Evolutionary conservation across 2,113 vertebrate species (phyloP).

Genomic region (Peucedramus taeniatus): DNA sequence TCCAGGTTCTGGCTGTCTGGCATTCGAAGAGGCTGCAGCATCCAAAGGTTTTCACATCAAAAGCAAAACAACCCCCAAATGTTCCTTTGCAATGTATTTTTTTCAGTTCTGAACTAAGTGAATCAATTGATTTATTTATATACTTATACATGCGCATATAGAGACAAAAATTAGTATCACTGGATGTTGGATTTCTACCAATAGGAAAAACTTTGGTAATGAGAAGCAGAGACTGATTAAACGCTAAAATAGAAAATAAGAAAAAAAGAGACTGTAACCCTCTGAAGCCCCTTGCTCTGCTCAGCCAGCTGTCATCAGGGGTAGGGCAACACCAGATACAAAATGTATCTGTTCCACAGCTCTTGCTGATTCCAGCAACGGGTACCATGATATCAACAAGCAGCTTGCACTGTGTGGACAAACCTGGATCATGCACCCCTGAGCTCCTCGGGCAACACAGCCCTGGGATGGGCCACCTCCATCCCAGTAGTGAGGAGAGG

Average conservation of each 20-base stretch:
- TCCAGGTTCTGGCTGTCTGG: neutral
- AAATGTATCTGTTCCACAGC: neutral
- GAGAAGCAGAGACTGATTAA: neutral
- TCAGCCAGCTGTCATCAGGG: neutral
- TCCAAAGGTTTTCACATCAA: neutral
- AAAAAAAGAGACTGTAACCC: neutral
- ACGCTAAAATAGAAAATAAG: neutral
- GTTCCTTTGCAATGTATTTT: neutral
- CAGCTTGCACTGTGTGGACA: neutral
- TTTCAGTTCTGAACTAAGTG: neutral
- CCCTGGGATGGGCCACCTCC: neutral
- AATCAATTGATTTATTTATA: neutral
- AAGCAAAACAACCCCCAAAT: neutral
- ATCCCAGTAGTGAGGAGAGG: neutral
- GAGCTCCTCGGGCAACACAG: neutral
- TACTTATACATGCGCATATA: neutral
- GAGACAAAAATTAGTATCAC: neutral
- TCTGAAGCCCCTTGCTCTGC: neutral
- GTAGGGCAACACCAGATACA: neutral
- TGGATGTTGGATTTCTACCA: neutral
- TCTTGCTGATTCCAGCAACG: neutral
- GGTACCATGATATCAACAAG: accelerated
- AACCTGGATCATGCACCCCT: neutral
- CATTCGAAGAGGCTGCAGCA: neutral
- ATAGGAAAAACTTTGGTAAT: neutral